Percentiles rank a stretch among this genome's conserved stretches.
phyloP scores from a whole-genome alignment of 2,113 vertebrate species.

The Chionis minor region DNA sequence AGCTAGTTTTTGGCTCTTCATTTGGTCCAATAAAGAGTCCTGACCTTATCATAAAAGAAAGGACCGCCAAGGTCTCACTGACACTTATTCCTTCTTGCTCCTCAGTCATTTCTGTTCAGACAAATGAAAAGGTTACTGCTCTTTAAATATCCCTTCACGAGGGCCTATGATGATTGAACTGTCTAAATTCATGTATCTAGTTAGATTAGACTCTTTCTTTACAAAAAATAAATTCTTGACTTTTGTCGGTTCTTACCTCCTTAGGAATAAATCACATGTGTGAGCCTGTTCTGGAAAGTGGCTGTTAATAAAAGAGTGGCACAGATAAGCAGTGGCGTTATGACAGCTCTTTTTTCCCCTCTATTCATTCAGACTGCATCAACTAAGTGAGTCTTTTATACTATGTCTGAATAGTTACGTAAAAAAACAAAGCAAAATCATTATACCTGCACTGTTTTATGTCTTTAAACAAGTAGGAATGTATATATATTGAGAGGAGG shows the following conservation, averaged over 20 bases:
- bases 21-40: not conserved
- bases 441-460: not conserved
- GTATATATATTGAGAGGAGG: not conserved
- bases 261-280: not conserved
- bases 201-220: conserved; percentile 27
- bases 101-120: conserved; percentile 4
- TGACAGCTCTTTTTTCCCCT: not conserved
- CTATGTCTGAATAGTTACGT: not conserved
- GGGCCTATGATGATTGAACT: conserved; percentile 33
- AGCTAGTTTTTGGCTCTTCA: not conserved
- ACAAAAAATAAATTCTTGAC: not conserved
- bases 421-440: not conserved
- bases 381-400: not conserved
- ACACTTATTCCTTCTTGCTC: not conserved
- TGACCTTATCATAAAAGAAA: not conserved
- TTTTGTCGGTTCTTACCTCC: conserved; percentile 13
- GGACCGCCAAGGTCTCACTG: not conserved
- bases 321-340: not conserved
- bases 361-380: not conserved
- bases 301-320: not conserved
- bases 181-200: conserved; percentile 25
- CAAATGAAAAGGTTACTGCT: conserved; percentile 19
- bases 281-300: conserved; percentile 1
- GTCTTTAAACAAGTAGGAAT: not conserved
- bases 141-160: conserved; percentile 15